phyloP scores from a whole-genome alignment of 2,797 vertebrate species.

The Phrynocephalus guinanensis region DNA sequence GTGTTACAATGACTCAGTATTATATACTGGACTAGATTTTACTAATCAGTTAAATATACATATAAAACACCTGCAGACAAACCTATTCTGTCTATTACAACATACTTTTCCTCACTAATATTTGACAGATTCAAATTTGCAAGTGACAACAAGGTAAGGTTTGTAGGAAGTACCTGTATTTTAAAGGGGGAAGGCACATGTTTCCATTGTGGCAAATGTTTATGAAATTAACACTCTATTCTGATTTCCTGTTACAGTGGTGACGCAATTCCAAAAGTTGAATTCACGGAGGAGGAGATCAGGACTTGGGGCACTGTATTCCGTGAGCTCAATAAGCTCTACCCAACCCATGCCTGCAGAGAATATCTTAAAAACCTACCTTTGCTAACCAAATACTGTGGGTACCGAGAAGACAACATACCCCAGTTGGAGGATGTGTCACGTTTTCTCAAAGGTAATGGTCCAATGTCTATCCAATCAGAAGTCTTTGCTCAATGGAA shows the following conservation, averaged over 20 bases:
- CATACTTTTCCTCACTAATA: no score
- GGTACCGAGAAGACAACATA: constrained; percentile 94
- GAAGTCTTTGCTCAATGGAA: background rate
- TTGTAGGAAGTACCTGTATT: background rate
- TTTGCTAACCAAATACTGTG: constrained; percentile 91
- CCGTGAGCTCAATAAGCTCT: constrained; percentile 93
- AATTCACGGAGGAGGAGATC: constrained; percentile 96
- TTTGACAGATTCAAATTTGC: background rate
- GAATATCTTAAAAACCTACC: constrained; percentile 98
- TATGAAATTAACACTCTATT: constrained; percentile 25
- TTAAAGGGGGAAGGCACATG: background rate
- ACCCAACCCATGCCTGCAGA: constrained; percentile 94
- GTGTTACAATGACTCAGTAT: no score
- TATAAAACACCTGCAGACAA: no score
- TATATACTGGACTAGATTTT: no score
- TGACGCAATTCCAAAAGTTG: constrained; percentile 91
- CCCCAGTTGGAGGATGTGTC: constrained; percentile 98
- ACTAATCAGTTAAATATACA: no score
- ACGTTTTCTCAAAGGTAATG: constrained; percentile 90
- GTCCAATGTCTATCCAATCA: background rate
- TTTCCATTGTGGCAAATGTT: background rate
- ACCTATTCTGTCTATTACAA: no score
- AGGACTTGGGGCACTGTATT: constrained; percentile 96
- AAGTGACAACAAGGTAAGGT: background rate
- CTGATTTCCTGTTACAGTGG: constrained; percentile 79